Evolutionary conservation across 2,888 invertebrate species (phyloP), one percentile per base, ranked within the genome.

Genomic region (Drosophila trichaetosa): DNA sequence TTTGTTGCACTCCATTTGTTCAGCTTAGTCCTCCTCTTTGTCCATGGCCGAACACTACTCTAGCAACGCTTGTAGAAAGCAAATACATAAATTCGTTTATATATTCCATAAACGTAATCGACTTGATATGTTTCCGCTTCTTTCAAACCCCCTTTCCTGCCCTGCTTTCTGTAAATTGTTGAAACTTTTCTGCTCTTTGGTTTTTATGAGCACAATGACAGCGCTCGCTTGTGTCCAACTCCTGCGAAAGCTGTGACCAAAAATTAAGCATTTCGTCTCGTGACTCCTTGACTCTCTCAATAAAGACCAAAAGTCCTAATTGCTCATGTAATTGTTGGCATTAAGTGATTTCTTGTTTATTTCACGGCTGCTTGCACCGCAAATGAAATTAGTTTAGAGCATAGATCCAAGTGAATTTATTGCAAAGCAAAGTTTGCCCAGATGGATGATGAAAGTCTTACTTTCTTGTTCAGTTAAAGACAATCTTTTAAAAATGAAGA

Each of bases 301-400:
- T 70, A 57, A 73, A 69, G 64, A 67, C 77, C 71, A 79, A 80
- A 79, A 69, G 74, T 73, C 75, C 80, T 85, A 82, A 80, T 90
- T 90, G 83, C 74, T 87, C 83, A 81, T 84, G 74, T 86, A 90
- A 86, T 86, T 86, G 86, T 90, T 76, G 88, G 85, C 64, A 88
- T 90, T 88, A 90, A 88, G 88, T 85, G 89, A 90, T 85, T 89
- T 80, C 90, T 88, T 85, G 80, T 85, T 85, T 85, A 85, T 88
- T 86, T 90, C 76, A 90, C 86, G 80, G 61, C 58, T 59, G 73
- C 70, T 21, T 74, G 86, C 78, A 63, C 49, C 13, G 54, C 67
- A 83, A 83, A 83, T 77, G 77, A 89, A 85, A 76, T 87, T 71
- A 64, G 67, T 81, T 69, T 51, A 31, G 53, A 40, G 53, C 56